Evolutionary conservation across 2,113 vertebrate species (phyloP), one percentile per base, ranked within the genome.

Genomic region (Festucalex cinctus): DNA sequence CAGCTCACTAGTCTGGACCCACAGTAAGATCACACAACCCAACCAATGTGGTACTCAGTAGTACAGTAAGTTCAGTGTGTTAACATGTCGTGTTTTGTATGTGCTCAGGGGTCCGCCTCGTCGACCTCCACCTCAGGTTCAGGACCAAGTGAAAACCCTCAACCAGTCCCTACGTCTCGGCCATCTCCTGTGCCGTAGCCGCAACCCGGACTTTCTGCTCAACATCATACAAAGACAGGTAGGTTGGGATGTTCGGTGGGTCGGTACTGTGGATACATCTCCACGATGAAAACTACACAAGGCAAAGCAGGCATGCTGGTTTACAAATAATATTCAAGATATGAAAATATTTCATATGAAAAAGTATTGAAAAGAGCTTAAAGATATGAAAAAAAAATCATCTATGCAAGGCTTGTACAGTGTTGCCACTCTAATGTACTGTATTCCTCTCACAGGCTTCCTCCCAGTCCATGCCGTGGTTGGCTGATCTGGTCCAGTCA

Each of bases 181-280:
- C 8, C 97, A 99, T 76, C 94, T 99, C 6, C 90, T 98, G 5
- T 99, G 97, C 48, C 94, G 96, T 36, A 98, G 97, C 77, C 94
- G 97, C 37, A 95, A 89, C 74, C 97, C 97, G 0, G 97, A 99
- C 83, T 99, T 99, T 51, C 93, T 99, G 7, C 93, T 99, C 59
- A 94, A 97, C 90, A 98, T 99, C 84, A 99, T 99, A 66, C 97
- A 99, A 79, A 94, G 97, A 91, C 97, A 99, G 94, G 97, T 94
- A 35, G 3, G 2, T n/a, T 26, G n/a, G 14, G 14, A 16, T 16
- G 28, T 6, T 32, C 16, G 24, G 7, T 53, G n/a, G 9, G 4
- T 13, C 10, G 1, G 16, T 19, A 46, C 48, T n/a, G 37, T 39
- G 28, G 2, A 32, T 32, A 32, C 28, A 32, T 32, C 28, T 2